Evolutionary conservation across 2,888 invertebrate genomes (phyloP).

Genomic region (Panopea generosa): DNA sequence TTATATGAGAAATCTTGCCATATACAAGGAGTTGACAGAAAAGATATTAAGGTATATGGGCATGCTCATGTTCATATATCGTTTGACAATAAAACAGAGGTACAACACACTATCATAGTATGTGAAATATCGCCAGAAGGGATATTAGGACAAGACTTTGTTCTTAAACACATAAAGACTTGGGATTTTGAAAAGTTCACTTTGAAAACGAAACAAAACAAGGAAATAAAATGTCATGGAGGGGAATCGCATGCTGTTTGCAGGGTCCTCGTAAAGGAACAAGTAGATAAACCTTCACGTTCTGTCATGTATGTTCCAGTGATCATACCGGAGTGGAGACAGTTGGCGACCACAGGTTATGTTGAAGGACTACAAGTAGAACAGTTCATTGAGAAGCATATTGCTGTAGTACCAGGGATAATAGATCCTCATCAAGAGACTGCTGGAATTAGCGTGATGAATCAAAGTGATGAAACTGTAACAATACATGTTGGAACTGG

Average conservation of each 20-base stretch:
- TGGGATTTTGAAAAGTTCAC: slow-evolving; percentile 14
- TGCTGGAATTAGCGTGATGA: slow-evolving; percentile 14
- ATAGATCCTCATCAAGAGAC: slow-evolving; percentile 9
- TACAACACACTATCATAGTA: slow-evolving; percentile 7
- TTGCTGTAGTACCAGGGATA: slow-evolving; percentile 9
- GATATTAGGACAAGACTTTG: background rate
- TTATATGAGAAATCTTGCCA: background rate
- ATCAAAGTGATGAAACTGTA: slow-evolving; percentile 7
- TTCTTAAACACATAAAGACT: slow-evolving; percentile 22
- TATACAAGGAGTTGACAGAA: slow-evolving; percentile 22
- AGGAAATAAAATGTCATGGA: slow-evolving; percentile 1
- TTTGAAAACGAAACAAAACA: slow-evolving; percentile 4
- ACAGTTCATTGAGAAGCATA: background rate
- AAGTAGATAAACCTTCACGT: slow-evolving; percentile 10
- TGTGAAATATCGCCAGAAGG: slow-evolving; percentile 12
- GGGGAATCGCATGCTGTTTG: slow-evolving; percentile 10
- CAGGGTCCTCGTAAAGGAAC: slow-evolving; percentile 13
- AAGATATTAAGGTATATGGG: slow-evolving; percentile 11
- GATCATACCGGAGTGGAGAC: background rate
- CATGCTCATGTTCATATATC: background rate
- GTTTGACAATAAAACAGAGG: background rate
- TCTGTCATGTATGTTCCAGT: slow-evolving; percentile 18
- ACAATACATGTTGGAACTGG: background rate
- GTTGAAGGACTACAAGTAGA: background rate
- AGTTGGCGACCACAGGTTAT: background rate